Evolutionary conservation across 2,113 vertebrate species (phyloP).

Genomic region (Sitta europaea): DNA sequence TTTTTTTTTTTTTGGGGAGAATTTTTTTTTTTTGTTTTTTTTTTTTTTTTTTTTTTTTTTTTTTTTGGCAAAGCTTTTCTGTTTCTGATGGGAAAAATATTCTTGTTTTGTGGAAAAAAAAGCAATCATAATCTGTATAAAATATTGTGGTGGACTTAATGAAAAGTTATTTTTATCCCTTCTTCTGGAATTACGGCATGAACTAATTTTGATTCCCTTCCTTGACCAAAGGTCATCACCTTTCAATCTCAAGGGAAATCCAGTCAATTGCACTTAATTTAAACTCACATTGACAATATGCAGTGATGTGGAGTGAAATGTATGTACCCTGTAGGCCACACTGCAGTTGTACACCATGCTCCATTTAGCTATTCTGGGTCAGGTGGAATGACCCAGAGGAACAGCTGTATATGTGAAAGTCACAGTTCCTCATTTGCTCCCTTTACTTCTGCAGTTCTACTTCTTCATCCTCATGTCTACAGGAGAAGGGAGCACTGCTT

Average conservation of each 20-base stretch:
- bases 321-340: background rate
- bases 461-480: rapidly evolving
- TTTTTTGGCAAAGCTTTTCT: background rate
- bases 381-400: background rate
- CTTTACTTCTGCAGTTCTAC: background rate
- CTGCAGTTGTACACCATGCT: background rate
- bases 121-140: background rate
- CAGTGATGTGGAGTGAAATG: background rate
- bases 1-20: no score
- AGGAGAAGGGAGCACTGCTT: background rate
- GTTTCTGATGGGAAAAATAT: background rate
- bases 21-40: no score
- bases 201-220: constrained; percentile 2
- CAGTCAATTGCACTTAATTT: background rate
- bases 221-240: background rate
- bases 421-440: background rate
- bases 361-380: background rate
- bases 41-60: no score
- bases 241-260: background rate
- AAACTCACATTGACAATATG: background rate
- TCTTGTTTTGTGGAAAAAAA: background rate
- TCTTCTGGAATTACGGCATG: background rate
- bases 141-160: background rate
- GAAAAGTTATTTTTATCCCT: constrained; percentile 6
- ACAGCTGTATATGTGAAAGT: background rate